Conservation (phyloP, 2,113 vertebrate genomes). For the Pomatorhinus ruficollis region DNA sequence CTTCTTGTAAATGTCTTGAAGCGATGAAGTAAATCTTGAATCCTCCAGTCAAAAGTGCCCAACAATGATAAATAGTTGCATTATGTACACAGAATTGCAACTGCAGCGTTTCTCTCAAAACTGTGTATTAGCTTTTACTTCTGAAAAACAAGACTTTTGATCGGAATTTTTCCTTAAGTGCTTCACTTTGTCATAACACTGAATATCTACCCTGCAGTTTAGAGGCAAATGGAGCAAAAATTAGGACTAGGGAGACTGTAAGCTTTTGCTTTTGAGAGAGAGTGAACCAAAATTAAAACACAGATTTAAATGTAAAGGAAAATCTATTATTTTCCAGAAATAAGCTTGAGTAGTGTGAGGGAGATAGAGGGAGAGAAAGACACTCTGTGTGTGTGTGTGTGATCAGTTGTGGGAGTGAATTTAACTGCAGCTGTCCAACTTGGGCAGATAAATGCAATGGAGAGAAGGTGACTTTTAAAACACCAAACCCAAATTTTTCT, state of each 20-base stretch:
- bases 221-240: neutral
- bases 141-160: slow-evolving; percentile 10
- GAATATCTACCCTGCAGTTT: neutral
- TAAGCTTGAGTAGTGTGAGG: neutral
- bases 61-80: slow-evolving; percentile 67
- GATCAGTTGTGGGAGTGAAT: neutral
- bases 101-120: slow-evolving; percentile 43
- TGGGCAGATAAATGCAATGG: neutral
- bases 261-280: neutral
- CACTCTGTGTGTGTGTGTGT: no score
- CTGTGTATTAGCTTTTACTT: slow-evolving; percentile 74
- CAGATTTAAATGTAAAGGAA: neutral
- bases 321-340: neutral
- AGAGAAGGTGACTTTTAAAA: slow-evolving; percentile 32
- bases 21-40: slow-evolving; percentile 69
- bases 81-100: slow-evolving; percentile 64
- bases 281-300: slow-evolving; percentile 18
- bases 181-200: neutral
- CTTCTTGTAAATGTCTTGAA: slow-evolving; percentile 53
- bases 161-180: neutral
- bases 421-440: neutral
- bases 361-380: neutral
- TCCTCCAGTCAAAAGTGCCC: slow-evolving; percentile 42
- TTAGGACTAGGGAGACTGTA: neutral
- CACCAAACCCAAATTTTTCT: neutral